Percentiles rank a stretch among this genome's conserved stretches.
Evolutionary conservation across 2,888 invertebrate genomes (phyloP).

Genomic region (Drosophila yooni): DNA sequence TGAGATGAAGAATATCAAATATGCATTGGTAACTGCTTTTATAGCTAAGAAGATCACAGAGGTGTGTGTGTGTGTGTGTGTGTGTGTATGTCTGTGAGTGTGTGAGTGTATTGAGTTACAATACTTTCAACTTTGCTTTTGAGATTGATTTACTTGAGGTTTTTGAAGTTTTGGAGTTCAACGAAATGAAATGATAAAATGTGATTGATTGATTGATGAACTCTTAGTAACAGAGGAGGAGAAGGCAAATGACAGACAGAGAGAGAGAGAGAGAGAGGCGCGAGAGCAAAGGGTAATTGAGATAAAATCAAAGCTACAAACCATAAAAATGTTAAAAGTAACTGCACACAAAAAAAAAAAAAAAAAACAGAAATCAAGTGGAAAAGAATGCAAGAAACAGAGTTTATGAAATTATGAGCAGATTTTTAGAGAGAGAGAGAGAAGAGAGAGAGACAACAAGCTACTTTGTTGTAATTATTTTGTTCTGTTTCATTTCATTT

Average conservation of each 20-base stretch:
- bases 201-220: conserved; percentile 39
- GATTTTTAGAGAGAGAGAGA: conserved; percentile 26
- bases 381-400: conserved; percentile 33
- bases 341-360: conserved; percentile 35
- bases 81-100: conserved; percentile 10
- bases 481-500: conserved; percentile 37
- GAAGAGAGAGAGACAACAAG: conserved; percentile 56
- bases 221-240: conserved; percentile 9
- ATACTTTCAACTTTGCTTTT: conserved; percentile 68
- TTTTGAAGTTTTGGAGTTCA: conserved; percentile 42
- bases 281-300: conserved; percentile 36
- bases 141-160: conserved; percentile 47
- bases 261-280: conserved; percentile 23
- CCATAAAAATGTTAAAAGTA: conserved; percentile 61
- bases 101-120: conserved; percentile 29
- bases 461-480: conserved; percentile 63
- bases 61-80: conserved; percentile 1
- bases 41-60: conserved; percentile 12
- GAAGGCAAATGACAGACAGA: conserved; percentile 18
- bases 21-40: conserved; percentile 15
- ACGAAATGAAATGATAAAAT: conserved; percentile 58
- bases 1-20: conserved; percentile 23
- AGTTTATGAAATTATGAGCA: conserved; percentile 54
- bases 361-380: conserved; percentile 13
- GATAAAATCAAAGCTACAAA: conserved; percentile 50